A percentile compares a stretch with the other conserved stretches of the same genome.
These are phyloP conservation scores for Mesorhabditis belari DNA, from an alignment of 2,888 invertebrate genomes.

Conservation along the genomic window DNA sequence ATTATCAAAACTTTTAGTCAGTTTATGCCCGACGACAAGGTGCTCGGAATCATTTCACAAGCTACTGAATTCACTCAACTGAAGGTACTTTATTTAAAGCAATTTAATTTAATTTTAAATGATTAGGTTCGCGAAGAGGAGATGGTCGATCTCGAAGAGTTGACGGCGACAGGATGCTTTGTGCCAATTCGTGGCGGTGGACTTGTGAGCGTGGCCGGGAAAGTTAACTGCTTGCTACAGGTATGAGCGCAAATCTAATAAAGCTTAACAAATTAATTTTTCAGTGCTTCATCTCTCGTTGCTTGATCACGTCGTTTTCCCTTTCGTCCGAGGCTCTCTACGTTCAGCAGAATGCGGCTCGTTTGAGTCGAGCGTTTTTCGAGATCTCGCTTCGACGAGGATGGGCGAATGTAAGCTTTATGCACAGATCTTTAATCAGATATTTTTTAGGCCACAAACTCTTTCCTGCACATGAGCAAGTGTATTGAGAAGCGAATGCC, in stretches of 20 bases:
- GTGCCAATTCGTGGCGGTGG: constrained; percentile 75
- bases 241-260: constrained; percentile 14
- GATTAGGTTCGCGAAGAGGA: constrained; percentile 94
- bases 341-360: constrained; percentile 66
- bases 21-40: constrained; percentile 50
- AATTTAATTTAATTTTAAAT: constrained; percentile 9
- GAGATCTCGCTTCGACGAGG: constrained; percentile 12
- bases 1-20: constrained; percentile 60
- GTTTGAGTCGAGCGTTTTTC: constrained; percentile 27
- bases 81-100: constrained; percentile 62
- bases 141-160: constrained; percentile 75
- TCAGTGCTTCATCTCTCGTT: constrained; percentile 61
- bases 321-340: constrained; percentile 80
- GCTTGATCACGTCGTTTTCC: constrained; percentile 74
- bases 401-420: not conserved
- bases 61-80: constrained; percentile 92
- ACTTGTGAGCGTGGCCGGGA: constrained; percentile 81
- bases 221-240: constrained; percentile 88
- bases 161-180: constrained; percentile 70
- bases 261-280: constrained; percentile 1
- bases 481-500: constrained; percentile 87
- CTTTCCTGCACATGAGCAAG: constrained; percentile 77
- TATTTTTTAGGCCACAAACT: constrained; percentile 67
- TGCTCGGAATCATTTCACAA: constrained; percentile 77
- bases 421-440: not conserved